Percentiles rank a stretch among this genome's conserved stretches.
phyloP scores from a whole-genome alignment of 2,113 vertebrate genomes.

The Chascanopsetta lugubris region DNA sequence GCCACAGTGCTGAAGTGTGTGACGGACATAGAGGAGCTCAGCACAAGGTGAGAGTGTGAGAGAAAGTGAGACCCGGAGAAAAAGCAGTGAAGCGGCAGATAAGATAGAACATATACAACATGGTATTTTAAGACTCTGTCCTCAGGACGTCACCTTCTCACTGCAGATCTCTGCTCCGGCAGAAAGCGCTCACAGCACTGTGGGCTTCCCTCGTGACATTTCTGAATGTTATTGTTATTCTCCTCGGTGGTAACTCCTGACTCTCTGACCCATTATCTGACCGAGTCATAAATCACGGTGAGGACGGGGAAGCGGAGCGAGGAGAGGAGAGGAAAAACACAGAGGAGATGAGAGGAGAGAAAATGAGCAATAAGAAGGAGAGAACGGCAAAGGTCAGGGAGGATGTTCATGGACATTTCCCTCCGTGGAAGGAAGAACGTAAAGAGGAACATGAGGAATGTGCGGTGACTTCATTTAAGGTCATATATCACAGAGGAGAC shows the following conservation, averaged over 20 bases:
- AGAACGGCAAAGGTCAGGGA: not conserved
- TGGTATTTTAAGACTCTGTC: slow-evolving; percentile 15
- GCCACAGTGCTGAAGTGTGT: not conserved
- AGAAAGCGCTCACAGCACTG: not conserved
- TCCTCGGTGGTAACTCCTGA: slow-evolving; percentile 7
- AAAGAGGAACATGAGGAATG: not conserved
- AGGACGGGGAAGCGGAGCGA: slow-evolving; percentile 3
- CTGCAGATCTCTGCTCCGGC: slow-evolving; percentile 5
- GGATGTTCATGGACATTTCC: not conserved
- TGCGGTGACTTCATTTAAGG: slow-evolving; percentile 3
- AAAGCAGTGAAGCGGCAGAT: slow-evolving; percentile 11
- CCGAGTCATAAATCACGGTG: slow-evolving; percentile 33
- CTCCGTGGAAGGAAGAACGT: not conserved
- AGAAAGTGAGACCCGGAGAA: no score
- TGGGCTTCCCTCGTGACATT: slow-evolving; percentile 1
- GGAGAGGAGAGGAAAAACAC: not conserved
- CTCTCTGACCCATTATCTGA: slow-evolving; percentile 27
- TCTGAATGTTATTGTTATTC: slow-evolving; percentile 4
- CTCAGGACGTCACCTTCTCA: slow-evolving; percentile 5
- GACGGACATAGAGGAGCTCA: no score
- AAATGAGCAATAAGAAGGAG: not conserved
- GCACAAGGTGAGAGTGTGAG: no score
- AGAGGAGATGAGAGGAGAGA: slow-evolving; percentile 13
- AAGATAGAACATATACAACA: no score
- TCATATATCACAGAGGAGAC: not conserved